Percentiles rank a stretch among this genome's conserved stretches.
phyloP scores from a whole-genome alignment of 2,113 vertebrate genomes.

The Myotis yumanensis region DNA sequence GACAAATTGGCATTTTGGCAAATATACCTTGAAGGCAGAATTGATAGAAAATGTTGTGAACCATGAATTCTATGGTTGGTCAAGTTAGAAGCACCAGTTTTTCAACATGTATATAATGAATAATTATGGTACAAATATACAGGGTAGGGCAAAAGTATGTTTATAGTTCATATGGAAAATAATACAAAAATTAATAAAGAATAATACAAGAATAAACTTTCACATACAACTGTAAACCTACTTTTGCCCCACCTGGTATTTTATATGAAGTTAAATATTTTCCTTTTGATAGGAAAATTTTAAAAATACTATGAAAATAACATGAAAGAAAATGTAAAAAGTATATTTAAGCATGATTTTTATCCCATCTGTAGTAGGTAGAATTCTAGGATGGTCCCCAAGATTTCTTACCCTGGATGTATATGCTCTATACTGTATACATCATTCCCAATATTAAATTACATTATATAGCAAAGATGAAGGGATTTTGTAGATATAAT shows the following conservation, averaged over 20 bases:
- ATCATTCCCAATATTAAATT: background rate
- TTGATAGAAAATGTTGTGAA: background rate
- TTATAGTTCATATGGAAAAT: background rate
- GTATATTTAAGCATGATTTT: background rate
- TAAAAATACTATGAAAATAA: background rate
- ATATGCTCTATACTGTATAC: background rate
- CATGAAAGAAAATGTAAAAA: background rate
- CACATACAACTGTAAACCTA: background rate
- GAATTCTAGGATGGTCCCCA: background rate
- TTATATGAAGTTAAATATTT: conserved; percentile 36
- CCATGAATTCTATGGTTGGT: background rate
- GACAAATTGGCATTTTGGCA: background rate
- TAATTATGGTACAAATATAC: background rate
- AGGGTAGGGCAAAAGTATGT: background rate
- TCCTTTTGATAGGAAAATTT: background rate
- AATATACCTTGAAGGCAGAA: background rate
- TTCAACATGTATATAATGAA: background rate
- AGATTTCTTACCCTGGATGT: background rate
- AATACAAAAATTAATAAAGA: background rate
- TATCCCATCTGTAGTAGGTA: background rate
- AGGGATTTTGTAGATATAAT: background rate
- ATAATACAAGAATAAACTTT: too few relatives aligned
- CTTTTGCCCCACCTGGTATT: background rate
- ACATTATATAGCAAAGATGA: background rate
- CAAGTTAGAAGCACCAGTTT: background rate